A percentile compares a stretch with the other conserved stretches of the same genome.
These are phyloP conservation scores for Helarctos malayanus DNA, from an alignment of 2,797 vertebrate genomes.

Conservation along the genomic window DNA sequence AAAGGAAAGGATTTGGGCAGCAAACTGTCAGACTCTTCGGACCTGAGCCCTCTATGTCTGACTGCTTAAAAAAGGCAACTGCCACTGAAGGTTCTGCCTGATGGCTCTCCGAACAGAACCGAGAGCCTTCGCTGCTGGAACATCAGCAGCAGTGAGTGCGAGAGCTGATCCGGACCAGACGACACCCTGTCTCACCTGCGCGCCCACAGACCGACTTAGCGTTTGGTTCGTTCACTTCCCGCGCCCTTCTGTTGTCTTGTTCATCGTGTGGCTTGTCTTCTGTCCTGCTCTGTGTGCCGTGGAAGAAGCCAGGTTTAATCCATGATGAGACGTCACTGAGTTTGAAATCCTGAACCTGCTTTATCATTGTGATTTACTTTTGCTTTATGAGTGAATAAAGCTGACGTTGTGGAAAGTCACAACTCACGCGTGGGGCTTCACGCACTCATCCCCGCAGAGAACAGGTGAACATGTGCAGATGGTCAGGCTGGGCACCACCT, in stretches of 20 bases:
- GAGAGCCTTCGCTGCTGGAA: too few relatives aligned
- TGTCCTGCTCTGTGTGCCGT: not conserved
- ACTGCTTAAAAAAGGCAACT: too few relatives aligned
- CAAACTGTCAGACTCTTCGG: too few relatives aligned
- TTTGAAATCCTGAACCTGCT: not conserved
- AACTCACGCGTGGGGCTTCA: not conserved
- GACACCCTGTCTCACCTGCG: too few relatives aligned
- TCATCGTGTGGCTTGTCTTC: not conserved
- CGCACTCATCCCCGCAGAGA: rapidly evolving
- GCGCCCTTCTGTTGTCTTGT: not conserved
- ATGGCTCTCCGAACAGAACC: too few relatives aligned
- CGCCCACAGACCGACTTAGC: not conserved
- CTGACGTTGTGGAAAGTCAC: not conserved
- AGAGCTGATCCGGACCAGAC: too few relatives aligned
- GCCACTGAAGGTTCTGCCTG: too few relatives aligned
- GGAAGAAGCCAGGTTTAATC: not conserved
- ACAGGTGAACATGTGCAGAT: not conserved
- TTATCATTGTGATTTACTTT: not conserved
- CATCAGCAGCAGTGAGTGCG: too few relatives aligned
- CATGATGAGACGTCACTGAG: not conserved
- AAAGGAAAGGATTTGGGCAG: too few relatives aligned
- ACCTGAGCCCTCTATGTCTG: too few relatives aligned
- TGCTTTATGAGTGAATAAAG: not conserved
- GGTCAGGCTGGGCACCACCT: not conserved
- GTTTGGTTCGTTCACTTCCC: not conserved